Evolutionary conservation across 23 tunicate genomes (phyloP).

Genomic region (Trididemnum clinides): DNA sequence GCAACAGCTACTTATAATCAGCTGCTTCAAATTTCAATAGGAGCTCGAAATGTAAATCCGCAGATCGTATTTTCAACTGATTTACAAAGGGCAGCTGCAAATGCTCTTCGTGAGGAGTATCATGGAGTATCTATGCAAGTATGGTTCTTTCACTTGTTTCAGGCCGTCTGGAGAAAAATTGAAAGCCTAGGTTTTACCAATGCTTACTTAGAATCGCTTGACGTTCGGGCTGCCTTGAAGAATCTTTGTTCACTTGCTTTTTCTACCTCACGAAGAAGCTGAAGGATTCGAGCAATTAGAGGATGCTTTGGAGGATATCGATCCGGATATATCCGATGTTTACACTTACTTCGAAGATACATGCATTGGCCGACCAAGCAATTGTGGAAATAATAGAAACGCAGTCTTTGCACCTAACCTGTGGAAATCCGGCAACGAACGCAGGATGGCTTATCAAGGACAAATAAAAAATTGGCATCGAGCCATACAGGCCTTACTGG

Average conservation of each 20-base stretch:
- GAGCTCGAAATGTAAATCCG: neutral
- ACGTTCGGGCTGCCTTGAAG: neutral
- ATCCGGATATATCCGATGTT: neutral
- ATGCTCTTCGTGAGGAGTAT: neutral
- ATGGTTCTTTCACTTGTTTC: neutral
- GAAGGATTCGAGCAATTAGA: neutral
- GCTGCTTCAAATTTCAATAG: neutral
- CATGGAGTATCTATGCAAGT: neutral
- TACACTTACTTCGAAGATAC: neutral
- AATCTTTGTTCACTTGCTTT: neutral
- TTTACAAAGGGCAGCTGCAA: neutral
- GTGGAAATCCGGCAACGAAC: neutral
- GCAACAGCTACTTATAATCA: neutral
- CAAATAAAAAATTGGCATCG: neutral
- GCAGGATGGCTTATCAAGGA: neutral
- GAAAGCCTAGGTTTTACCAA: neutral
- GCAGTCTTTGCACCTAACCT: neutral
- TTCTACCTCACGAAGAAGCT: conserved; percentile 4
- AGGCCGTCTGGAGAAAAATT: neutral
- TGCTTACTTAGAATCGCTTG: neutral
- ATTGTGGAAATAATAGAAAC: neutral
- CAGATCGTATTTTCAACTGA: neutral
- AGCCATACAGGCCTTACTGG: neutral
- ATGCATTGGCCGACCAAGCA: neutral
- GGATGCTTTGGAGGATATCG: neutral